Conservation (phyloP, 2,797 vertebrate species). For the Limosa lapponica region DNA sequence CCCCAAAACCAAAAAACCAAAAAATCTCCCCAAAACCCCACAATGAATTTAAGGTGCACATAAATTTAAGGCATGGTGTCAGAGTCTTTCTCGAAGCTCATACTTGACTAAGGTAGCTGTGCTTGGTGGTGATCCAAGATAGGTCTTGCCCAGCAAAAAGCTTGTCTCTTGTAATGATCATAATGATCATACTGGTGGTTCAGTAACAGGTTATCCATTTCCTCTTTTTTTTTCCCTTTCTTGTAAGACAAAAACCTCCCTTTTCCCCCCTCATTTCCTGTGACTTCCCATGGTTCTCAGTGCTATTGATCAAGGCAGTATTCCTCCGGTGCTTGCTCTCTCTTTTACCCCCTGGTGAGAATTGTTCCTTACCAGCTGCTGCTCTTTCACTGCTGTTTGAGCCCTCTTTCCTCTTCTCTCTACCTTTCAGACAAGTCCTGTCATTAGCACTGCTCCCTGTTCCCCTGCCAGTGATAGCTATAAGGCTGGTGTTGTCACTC, state of each 20-base stretch:
- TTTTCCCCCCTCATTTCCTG: not conserved
- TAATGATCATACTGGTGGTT: not conserved
- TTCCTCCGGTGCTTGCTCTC: not conserved
- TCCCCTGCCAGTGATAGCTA: not conserved
- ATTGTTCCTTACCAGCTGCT: not conserved
- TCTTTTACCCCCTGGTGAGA: not conserved
- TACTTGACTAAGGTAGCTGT: not conserved
- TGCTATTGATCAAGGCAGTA: not conserved
- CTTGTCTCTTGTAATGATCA: not conserved
- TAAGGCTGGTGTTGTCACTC: not conserved
- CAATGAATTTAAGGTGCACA: not conserved
- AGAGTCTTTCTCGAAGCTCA: not conserved
- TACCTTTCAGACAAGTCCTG: not conserved
- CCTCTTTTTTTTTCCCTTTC: not conserved
- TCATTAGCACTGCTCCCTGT: not conserved
- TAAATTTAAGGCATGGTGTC: not conserved
- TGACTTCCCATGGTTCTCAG: not conserved
- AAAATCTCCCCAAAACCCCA: not conserved
- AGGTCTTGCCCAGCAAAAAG: not conserved
- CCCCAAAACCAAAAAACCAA: not conserved
- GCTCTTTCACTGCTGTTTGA: not conserved
- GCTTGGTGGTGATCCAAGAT: not conserved
- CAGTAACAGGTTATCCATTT: not conserved
- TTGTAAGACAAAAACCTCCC: not conserved
- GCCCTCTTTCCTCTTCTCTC: not conserved